Percentiles rank a stretch among this genome's conserved stretches.
Conservation (phyloP, 2,888 invertebrate species). For the Apotomis betuletana region DNA sequence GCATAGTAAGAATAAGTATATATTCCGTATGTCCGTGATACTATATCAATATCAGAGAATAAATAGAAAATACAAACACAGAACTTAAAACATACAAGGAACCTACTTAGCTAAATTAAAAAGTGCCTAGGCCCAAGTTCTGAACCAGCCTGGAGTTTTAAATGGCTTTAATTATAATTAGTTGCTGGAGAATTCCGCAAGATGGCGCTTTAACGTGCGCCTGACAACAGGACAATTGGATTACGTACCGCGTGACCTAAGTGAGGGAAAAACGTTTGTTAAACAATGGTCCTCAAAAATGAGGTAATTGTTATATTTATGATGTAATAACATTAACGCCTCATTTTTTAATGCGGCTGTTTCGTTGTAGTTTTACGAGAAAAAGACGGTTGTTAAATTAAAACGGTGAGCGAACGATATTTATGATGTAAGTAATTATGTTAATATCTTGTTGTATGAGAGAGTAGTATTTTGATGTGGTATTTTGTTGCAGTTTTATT, state of each 20-base stretch:
- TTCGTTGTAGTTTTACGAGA: background rate
- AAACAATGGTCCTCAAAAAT: conserved; percentile 2
- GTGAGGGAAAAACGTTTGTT: conserved; percentile 2
- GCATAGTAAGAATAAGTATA: too few relatives aligned
- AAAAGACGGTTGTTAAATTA: background rate
- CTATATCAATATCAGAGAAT: too few relatives aligned
- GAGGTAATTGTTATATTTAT: background rate
- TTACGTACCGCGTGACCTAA: conserved; percentile 24
- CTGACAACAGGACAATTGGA: conserved; percentile 37
- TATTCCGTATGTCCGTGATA: too few relatives aligned
- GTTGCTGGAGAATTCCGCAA: conserved; percentile 19
- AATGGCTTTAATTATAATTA: conserved; percentile 21
- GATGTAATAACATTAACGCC: background rate
- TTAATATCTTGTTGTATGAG: too few relatives aligned
- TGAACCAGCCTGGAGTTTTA: background rate
- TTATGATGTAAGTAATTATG: background rate
- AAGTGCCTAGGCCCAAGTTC: conserved; percentile 12
- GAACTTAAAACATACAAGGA: too few relatives aligned
- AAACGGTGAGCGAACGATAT: background rate
- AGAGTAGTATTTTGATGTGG: too few relatives aligned
- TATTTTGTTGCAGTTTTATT: too few relatives aligned
- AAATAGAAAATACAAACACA: too few relatives aligned
- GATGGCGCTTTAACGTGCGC: conserved; percentile 3
- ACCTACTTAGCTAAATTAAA: background rate
- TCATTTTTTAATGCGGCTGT: background rate